phyloP scores from a whole-genome alignment of 2,797 vertebrate species.

The Karalla daura region DNA sequence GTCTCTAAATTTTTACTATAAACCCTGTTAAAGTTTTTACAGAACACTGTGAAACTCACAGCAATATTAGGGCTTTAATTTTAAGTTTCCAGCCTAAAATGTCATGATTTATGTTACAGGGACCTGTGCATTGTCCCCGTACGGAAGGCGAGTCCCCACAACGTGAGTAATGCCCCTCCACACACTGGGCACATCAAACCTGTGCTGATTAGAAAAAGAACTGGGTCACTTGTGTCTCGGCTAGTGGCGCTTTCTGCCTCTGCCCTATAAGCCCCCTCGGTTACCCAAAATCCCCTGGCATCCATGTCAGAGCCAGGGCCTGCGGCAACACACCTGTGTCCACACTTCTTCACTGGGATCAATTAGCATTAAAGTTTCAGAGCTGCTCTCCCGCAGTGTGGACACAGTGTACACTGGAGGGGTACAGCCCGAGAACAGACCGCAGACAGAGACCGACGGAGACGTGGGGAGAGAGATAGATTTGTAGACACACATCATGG shows the following conservation, averaged over 20 bases:
- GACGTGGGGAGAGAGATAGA: conserved; percentile 51
- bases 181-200: conserved; percentile 52
- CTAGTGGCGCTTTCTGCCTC: conserved; percentile 65
- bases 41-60: too few relatives aligned
- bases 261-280: conserved; percentile 67
- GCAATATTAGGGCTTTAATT: too few relatives aligned
- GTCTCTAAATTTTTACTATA: too few relatives aligned
- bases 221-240: conserved; percentile 73
- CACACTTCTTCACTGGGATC: conserved; percentile 83
- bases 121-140: conserved; percentile 28
- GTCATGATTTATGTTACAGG: too few relatives aligned
- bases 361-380: conserved; percentile 86
- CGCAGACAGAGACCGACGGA: conserved; percentile 55
- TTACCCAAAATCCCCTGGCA: conserved; percentile 72
- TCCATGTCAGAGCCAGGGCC: conserved; percentile 71
- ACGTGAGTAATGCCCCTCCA: conserved; percentile 39
- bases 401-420: conserved; percentile 74
- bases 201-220: conserved; percentile 75
- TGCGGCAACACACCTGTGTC: conserved; percentile 84
- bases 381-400: conserved; percentile 58
- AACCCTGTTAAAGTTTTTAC: too few relatives aligned
- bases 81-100: conserved; percentile 16
- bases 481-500: conserved; percentile 46
- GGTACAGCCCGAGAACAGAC: conserved; percentile 63
- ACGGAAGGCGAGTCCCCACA: conserved; percentile 19